Evolutionary conservation across 2,797 vertebrate genomes (phyloP).

Genomic region (Centropyge bicolor): DNA sequence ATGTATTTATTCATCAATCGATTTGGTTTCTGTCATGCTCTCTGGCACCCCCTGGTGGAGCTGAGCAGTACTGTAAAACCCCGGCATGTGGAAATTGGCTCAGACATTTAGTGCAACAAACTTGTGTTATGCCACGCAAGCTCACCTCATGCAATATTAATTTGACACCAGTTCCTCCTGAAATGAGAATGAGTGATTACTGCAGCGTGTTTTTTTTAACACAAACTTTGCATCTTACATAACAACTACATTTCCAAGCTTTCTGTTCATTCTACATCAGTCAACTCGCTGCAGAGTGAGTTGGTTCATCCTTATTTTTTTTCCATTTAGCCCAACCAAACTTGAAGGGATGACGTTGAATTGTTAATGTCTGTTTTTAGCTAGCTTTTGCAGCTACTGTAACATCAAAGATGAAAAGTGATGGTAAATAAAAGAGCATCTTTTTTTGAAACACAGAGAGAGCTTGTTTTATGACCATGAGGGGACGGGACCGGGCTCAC

Average conservation of each 20-base stretch:
- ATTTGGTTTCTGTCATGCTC: constrained; percentile 55
- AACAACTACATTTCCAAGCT: constrained; percentile 40
- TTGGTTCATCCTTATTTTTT: constrained; percentile 50
- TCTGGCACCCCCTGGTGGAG: constrained; percentile 70
- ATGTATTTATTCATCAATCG: constrained; percentile 40
- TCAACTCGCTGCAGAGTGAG: constrained; percentile 49
- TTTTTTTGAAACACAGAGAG: constrained; percentile 72
- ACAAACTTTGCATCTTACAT: constrained; percentile 50
- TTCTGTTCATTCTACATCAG: constrained; percentile 46
- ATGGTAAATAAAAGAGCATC: constrained; percentile 56
- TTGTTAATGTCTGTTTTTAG: constrained; percentile 87
- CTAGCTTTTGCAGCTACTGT: constrained; percentile 88
- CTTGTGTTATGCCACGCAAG: constrained; percentile 41
- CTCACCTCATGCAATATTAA: constrained; percentile 61
- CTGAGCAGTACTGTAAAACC: constrained; percentile 56
- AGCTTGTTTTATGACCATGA: constrained; percentile 64
- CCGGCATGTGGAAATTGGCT: constrained; percentile 60
- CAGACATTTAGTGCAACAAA: constrained; percentile 53
- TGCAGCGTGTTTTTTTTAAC: constrained; percentile 32
- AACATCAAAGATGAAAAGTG: constrained; percentile 95
- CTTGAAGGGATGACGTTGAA: constrained; percentile 69
- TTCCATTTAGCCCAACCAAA: constrained; percentile 61
- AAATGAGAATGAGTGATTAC: constrained; percentile 62
- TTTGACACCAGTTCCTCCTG: constrained; percentile 46
- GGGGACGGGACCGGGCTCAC: constrained; percentile 68